Conservation (phyloP, 2,888 invertebrate species). For the Cosmia trapezina region DNA sequence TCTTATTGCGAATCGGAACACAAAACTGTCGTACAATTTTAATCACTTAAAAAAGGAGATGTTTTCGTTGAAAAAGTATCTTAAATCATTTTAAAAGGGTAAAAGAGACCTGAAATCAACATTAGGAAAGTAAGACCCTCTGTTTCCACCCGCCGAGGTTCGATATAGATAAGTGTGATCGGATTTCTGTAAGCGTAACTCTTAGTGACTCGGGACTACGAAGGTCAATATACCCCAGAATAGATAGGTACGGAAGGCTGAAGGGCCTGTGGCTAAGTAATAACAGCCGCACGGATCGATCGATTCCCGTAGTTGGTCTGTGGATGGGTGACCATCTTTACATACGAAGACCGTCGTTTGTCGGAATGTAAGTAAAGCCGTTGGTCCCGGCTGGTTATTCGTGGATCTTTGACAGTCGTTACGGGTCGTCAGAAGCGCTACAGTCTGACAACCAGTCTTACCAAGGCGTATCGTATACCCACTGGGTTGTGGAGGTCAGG, state of each 20-base stretch:
- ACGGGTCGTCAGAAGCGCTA: too few relatives aligned
- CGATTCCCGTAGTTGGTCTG: too few relatives aligned
- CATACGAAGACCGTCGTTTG: too few relatives aligned
- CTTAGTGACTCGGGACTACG: conserved; percentile 44
- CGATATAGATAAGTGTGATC: conserved; percentile 51
- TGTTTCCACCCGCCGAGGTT: conserved; percentile 31
- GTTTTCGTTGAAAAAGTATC: conserved; percentile 3
- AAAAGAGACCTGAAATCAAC: conserved; percentile 22
- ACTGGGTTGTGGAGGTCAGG: too few relatives aligned
- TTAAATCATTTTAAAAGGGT: conserved; percentile 24
- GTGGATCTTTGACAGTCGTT: too few relatives aligned
- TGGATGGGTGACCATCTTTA: too few relatives aligned
- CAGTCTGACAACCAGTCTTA: too few relatives aligned
- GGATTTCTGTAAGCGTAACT: conserved; percentile 56
- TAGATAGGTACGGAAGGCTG: not conserved
- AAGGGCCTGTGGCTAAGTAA: too few relatives aligned
- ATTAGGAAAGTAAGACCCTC: conserved; percentile 21
- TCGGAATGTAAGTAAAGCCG: too few relatives aligned
- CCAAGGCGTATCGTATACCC: too few relatives aligned
- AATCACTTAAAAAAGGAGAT: conserved; percentile 28
- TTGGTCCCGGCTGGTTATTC: too few relatives aligned
- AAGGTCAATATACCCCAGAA: conserved; percentile 57
- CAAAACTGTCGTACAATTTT: not conserved
- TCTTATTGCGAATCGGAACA: not conserved
- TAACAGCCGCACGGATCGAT: too few relatives aligned